phyloP scores from a whole-genome alignment of 2,113 vertebrate genomes.

The Oryzias woworae region DNA sequence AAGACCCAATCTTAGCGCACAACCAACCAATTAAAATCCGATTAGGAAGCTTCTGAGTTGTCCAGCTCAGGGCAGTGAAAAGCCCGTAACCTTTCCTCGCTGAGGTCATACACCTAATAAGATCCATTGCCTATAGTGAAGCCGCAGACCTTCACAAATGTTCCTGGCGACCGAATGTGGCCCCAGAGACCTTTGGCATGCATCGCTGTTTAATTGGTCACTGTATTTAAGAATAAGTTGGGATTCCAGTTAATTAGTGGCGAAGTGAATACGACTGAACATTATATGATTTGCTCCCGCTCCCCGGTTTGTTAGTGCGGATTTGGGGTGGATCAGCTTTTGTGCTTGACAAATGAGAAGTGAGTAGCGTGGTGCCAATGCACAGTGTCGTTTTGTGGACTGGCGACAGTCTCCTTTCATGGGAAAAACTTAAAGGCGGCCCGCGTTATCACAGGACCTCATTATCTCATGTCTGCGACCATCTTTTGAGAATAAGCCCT shows the following conservation, averaged over 20 bases:
- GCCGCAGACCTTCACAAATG: conserved; percentile 83
- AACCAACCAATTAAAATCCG: conserved; percentile 81
- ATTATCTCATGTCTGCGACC: conserved; percentile 87
- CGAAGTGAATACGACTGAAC: conserved; percentile 87
- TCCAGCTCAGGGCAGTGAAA: conserved; percentile 71
- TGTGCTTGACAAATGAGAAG: conserved; percentile 90
- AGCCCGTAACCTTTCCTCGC: conserved; percentile 75
- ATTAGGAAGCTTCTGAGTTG: conserved; percentile 80
- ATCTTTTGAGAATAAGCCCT: conserved; percentile 79
- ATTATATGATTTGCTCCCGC: conserved; percentile 86
- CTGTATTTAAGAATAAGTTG: conserved; percentile 82
- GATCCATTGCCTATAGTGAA: conserved; percentile 84
- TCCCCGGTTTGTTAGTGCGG: conserved; percentile 85
- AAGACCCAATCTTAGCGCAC: conserved; percentile 54
- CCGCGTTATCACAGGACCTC: conserved; percentile 82
- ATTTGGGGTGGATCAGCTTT: conserved; percentile 91
- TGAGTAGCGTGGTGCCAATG: conserved; percentile 87
- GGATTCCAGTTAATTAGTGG: conserved; percentile 97
- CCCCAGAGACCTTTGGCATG: conserved; percentile 85
- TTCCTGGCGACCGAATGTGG: conserved; percentile 79
- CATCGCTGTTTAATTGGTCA: conserved; percentile 89
- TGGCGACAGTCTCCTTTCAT: conserved; percentile 87
- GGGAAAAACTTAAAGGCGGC: conserved; percentile 86
- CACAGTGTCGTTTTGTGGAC: conserved; percentile 87
- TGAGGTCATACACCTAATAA: conserved; percentile 82